These are phyloP conservation scores for Phataginus tricuspis DNA, from an alignment of 2,797 vertebrate species.

Conservation along the genomic window DNA sequence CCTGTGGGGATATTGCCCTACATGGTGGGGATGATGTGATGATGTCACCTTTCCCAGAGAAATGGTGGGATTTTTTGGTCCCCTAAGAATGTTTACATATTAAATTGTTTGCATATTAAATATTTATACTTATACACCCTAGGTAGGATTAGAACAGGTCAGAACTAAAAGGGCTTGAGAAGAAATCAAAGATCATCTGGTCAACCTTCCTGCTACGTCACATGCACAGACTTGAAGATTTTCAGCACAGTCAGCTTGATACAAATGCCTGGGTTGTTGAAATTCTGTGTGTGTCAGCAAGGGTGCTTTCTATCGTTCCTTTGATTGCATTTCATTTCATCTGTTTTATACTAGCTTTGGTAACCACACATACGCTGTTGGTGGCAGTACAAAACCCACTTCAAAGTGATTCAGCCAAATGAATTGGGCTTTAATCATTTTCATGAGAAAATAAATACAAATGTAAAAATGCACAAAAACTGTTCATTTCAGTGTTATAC, in stretches of 20 bases:
- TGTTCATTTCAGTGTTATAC: not conserved
- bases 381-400: not conserved
- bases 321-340: not conserved
- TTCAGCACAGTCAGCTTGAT: no score
- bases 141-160: fast-evolving
- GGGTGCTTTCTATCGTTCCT: not conserved
- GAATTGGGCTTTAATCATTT: not conserved
- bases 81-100: not conserved
- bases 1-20: fast-evolving
- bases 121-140: not conserved
- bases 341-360: not conserved
- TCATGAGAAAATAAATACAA: not conserved
- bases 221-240: not conserved
- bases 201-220: not conserved
- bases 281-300: not conserved
- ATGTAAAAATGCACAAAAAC: not conserved
- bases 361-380: not conserved
- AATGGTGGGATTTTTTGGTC: not conserved
- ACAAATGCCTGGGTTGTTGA: not conserved
- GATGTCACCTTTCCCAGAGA: not conserved
- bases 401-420: not conserved
- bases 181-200: not conserved
- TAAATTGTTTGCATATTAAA: not conserved
- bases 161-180: fast-evolving
- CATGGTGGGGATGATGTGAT: fast-evolving